These are phyloP conservation scores for Alauda arvensis DNA, from an alignment of 2,797 vertebrate genomes.

Conservation along the genomic window DNA sequence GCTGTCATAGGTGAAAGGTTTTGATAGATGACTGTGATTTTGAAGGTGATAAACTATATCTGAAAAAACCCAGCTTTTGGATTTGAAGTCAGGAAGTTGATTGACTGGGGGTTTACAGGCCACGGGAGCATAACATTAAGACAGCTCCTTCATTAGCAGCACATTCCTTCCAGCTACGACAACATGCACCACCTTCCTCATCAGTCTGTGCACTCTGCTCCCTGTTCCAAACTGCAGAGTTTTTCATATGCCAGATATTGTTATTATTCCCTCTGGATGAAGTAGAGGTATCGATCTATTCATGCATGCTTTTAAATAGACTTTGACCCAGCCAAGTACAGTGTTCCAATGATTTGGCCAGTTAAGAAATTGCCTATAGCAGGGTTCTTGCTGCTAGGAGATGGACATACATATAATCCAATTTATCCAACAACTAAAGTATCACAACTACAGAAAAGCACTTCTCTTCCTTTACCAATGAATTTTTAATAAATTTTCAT, in stretches of 20 bases:
- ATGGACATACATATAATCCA: not conserved
- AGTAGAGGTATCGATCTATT: not conserved
- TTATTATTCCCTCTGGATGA: not conserved
- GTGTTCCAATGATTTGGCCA: not conserved
- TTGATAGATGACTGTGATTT: not conserved
- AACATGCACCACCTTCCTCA: not conserved
- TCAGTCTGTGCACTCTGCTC: not conserved
- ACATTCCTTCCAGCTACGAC: not conserved
- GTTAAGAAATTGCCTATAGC: not conserved
- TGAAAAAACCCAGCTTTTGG: constrained; percentile 3
- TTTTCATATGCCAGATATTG: not conserved
- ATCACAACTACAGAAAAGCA: not conserved
- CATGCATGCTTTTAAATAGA: not conserved
- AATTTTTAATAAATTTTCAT: not conserved
- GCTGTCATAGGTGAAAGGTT: not conserved
- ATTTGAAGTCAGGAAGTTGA: not conserved
- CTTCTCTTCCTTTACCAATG: not conserved
- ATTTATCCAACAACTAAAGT: not conserved
- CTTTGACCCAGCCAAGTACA: not conserved
- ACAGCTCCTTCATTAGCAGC: constrained; percentile 45
- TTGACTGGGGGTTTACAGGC: constrained; percentile 34
- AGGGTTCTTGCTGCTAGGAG: not conserved
- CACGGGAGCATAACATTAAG: not conserved
- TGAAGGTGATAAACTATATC: not conserved
- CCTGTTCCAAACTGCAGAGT: not conserved